Base-by-base conservation (phyloP, 2,113 vertebrate genomes). In the Scortum barcoo region DNA sequence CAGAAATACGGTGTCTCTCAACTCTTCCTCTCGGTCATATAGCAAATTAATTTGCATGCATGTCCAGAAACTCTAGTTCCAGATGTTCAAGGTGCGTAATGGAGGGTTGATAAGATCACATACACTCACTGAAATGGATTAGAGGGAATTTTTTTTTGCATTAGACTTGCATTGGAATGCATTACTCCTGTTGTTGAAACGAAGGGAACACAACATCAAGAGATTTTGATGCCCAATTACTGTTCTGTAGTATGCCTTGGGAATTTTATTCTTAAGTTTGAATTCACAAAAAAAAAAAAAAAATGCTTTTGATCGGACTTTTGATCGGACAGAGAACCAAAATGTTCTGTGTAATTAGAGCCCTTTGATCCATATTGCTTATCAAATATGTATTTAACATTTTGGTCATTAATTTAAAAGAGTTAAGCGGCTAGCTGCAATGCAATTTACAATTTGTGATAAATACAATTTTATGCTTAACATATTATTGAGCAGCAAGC, bases 51-150 rank as follows among this genome's bases (percentile, higher is more conserved):
- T 56, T 11, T 63, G 24, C 13, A 9, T 38, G 17, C 62, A 38
- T 65, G 66, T 60, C 5, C n/a, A 26, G 3, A 22, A 12, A 26
- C 11, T 44, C 11, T 16, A 33, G 65, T 48, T 12, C 56, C 68
- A 68, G 63, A 72, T 76, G 46, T 69, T 40, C 20, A 50, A 50
- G 44, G 36, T 65, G 48, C 4, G 1, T 26, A 65, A 71, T 26
- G 33, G 50, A 65, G 50, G 51, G 58, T 42, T 81, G 53, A 69
- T 72, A 53, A 36, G 30, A 53, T 66, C 44, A 50, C 16, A 71
- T 24, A 60, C 28, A 67, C n/a, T 11, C 10, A 19, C 11, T 65
- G 13, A 57, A 84, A 76, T 66, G 40, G 44, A 76, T 84, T 66
- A 69, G 10, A 60, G 46, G 38, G 44, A 22, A 40, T 46, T 46